Evolutionary conservation across 1,140 invertebrate genomes (phyloP), one percentile per base, ranked within the genome.

Genomic region (Drosophila ironensis): DNA sequence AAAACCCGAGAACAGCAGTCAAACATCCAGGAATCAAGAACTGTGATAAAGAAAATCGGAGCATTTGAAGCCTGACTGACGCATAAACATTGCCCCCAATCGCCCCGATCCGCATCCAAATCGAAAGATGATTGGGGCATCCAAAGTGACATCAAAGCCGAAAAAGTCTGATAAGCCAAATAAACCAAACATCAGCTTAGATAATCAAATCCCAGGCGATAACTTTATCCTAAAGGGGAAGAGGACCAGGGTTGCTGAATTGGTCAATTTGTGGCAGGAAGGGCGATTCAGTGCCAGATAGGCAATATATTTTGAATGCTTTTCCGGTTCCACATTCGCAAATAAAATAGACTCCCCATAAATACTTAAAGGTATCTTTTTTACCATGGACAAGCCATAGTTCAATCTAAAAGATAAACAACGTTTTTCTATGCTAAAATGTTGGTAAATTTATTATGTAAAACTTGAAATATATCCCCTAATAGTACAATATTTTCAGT

Each of bases 131-230:
- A n/a, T 35, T 33, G 37, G 59, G 40, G 22, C 50, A 44, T 7
- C 28, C 48, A 28, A 61, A 72, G 67, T 81, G 77, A 81, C 78
- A 81, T 81, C 77, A 81, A 81, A 81, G 78, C 47, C 54, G 7
- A 24, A 54, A 56, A 37, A 46, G 50, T 37, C 51, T 78, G 80
- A 82, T 82, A 82, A 86, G 80, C 53, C 75, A 82, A 84, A 82
- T 82, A 82, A 82, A 82, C 73, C 42, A 30, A 16, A 56, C 71
- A 71, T 75, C 71, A 71, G 56, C 28, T 50, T 73, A 63, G 56
- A 78, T 78, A 72, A 57, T 69, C 70, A 53, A 52, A 8, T 35
- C 0, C 7, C 6, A 6, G 37, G 5, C 40, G 53, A 77, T 80
- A 48, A 53, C 75, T 74, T 40, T 48, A 78, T 78, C 69, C 11